These are phyloP conservation scores for Catocala fraxini DNA, from an alignment of 2,888 invertebrate genomes.

Conservation along the genomic window DNA sequence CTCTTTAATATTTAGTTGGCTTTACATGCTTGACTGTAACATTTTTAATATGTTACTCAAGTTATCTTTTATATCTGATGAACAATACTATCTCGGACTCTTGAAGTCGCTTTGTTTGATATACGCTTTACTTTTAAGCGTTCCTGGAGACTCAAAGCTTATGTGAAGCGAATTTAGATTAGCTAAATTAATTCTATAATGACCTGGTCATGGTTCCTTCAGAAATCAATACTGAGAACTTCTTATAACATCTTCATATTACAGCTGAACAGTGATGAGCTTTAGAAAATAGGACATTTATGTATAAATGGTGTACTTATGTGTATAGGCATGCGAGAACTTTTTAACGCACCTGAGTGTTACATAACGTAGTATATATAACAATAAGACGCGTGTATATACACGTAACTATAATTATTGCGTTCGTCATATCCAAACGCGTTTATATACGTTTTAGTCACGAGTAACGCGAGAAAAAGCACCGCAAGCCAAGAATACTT, in stretches of 20 bases:
- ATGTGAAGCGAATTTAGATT: conserved; percentile 4
- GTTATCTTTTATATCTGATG: conserved; percentile 10
- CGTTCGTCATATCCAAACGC: background rate
- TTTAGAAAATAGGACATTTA: too few species aligned
- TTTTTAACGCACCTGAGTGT: too few species aligned
- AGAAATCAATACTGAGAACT: too few species aligned
- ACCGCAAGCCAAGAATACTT: too few species aligned
- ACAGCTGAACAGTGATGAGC: too few species aligned
- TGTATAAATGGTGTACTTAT: too few species aligned
- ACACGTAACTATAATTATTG: too few species aligned
- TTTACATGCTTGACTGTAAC: background rate
- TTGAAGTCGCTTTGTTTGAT: conserved; percentile 3
- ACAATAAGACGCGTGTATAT: too few species aligned
- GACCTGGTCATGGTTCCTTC: conserved; percentile 1
- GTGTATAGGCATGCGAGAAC: too few species aligned
- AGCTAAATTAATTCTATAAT: background rate
- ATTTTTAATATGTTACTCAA: conserved; percentile 13
- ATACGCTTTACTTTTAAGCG: conserved; percentile 1
- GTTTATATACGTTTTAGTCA: conserved; percentile 3
- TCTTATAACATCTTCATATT: too few species aligned
- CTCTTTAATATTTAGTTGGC: background rate
- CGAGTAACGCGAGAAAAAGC: too few species aligned
- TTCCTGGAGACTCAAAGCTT: background rate
- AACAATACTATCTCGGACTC: conserved; percentile 12
- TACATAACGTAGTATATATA: too few species aligned